phyloP scores from a whole-genome alignment of 2,797 vertebrate species.

The Pipistrellus kuhlii region DNA sequence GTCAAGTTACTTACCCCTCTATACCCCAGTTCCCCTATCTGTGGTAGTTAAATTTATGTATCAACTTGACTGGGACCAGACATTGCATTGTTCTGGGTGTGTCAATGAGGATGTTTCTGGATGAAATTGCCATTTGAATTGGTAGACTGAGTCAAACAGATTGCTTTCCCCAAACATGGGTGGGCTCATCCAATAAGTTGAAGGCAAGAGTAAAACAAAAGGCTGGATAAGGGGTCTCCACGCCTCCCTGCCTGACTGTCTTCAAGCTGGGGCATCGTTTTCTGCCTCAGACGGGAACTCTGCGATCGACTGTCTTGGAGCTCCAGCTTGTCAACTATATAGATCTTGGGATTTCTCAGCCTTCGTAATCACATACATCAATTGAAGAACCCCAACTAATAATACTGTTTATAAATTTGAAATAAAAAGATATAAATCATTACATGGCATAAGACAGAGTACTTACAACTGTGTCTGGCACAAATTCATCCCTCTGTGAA shows the following conservation, averaged over 20 bases:
- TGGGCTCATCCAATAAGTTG: not conserved
- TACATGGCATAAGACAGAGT: not conserved
- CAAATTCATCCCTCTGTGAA: not conserved
- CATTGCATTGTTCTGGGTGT: not conserved
- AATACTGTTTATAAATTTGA: not conserved
- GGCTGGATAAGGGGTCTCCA: not conserved
- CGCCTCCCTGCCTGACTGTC: not conserved
- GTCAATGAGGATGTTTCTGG: not conserved
- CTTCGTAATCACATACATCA: not conserved
- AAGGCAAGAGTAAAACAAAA: not conserved
- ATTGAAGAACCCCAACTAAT: not conserved
- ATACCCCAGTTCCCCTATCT: not conserved
- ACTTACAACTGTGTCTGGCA: not conserved
- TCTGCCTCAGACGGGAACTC: not conserved
- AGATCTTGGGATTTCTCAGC: not conserved
- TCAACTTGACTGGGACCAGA: not conserved
- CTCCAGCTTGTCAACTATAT: not conserved
- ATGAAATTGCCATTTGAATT: not conserved
- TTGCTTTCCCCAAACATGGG: too few species aligned
- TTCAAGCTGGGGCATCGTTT: not conserved
- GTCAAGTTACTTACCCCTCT: not conserved
- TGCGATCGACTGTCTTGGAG: not conserved
- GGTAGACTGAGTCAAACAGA: not conserved
- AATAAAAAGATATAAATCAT: not conserved
- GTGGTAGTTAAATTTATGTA: not conserved